A percentile compares a stretch with the other conserved stretches of the same genome.
These are phyloP conservation scores for Melinaea marsaeus DNA, from an alignment of 2,888 invertebrate genomes.

Conservation along the genomic window DNA sequence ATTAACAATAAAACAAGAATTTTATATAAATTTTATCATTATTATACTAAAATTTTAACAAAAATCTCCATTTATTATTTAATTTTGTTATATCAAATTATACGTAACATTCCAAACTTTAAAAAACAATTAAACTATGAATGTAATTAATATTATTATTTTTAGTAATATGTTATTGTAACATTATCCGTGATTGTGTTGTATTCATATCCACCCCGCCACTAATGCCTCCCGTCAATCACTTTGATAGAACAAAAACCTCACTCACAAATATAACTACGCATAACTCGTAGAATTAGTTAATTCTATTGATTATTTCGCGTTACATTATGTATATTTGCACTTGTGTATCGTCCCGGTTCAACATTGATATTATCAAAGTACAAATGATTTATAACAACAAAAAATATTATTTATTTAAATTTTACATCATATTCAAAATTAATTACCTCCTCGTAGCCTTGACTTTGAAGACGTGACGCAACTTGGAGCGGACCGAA, in stretches of 20 bases:
- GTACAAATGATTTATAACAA: not conserved
- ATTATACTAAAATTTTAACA: not conserved
- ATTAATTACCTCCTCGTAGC: slow-evolving; percentile 10
- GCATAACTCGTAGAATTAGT: not conserved
- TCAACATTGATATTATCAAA: not conserved
- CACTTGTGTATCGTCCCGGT: no score
- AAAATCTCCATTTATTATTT: not conserved
- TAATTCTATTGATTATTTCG: no score
- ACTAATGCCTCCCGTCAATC: slow-evolving; percentile 63
- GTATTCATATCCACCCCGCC: slow-evolving; percentile 42
- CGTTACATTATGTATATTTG: no score
- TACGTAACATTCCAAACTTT: no score
- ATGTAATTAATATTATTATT: not conserved
- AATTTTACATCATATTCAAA: not conserved
- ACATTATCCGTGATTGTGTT: not conserved
- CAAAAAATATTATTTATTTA: not conserved
- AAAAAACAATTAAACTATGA: no score
- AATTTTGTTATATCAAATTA: no score
- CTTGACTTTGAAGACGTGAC: slow-evolving; percentile 27
- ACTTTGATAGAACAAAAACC: slow-evolving; percentile 63
- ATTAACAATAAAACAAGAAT: not conserved
- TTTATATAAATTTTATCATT: not conserved
- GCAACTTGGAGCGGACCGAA: slow-evolving; percentile 4
- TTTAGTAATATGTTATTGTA: not conserved
- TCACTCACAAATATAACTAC: slow-evolving; percentile 42